phyloP scores from a whole-genome alignment of 2,113 vertebrate genomes.

The Athene noctua region DNA sequence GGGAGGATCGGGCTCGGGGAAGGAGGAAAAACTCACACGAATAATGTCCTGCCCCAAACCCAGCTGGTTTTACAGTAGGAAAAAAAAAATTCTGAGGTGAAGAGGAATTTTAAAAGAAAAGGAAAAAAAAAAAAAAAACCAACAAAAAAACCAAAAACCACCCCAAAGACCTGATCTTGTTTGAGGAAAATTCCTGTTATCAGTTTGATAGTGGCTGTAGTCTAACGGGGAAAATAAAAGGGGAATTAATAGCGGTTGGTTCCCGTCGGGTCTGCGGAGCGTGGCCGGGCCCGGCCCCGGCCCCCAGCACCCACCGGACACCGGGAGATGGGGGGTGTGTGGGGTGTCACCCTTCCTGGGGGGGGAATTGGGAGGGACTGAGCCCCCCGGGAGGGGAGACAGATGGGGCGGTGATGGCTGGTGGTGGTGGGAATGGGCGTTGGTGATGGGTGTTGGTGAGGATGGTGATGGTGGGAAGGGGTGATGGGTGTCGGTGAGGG shows the following conservation, averaged over 20 bases:
- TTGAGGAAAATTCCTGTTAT: neutral
- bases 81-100: neutral
- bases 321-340: no score
- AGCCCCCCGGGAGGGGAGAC: neutral
- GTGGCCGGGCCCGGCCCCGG: neutral
- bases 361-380: neutral
- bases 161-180: rapidly evolving
- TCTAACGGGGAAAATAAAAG: neutral
- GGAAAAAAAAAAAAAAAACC: neutral
- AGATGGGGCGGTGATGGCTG: neutral
- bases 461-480: no score
- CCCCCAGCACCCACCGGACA: no score
- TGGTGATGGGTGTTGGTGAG: neutral
- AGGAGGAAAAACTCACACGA: neutral
- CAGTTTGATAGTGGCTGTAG: neutral
- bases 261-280: rapidly evolving
- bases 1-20: neutral
- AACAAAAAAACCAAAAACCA: rapidly evolving
- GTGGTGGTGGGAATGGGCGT: rapidly evolving
- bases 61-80: neutral
- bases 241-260: neutral
- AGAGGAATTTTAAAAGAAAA: neutral
- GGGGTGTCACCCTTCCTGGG: neutral
- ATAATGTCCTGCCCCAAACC: neutral
- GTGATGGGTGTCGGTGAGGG: no score